Percentiles rank a stretch among this genome's conserved stretches.
Conservation (phyloP, 2,797 vertebrate species). For the Carapus acus region DNA sequence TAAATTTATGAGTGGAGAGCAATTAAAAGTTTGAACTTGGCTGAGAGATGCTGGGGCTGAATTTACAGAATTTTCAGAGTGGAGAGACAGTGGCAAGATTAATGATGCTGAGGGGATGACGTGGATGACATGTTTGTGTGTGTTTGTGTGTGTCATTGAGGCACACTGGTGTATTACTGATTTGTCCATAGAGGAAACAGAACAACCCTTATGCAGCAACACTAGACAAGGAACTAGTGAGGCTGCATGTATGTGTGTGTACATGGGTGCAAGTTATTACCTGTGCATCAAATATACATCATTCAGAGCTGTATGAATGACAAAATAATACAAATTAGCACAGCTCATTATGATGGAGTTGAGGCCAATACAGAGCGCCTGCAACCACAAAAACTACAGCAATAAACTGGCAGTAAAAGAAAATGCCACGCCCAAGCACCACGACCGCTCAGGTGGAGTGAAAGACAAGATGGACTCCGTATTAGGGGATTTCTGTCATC, state of each 20-base stretch:
- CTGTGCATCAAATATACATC: constrained; percentile 36
- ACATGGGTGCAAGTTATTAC: constrained; percentile 20
- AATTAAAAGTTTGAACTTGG: constrained; percentile 63
- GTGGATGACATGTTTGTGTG: constrained; percentile 41
- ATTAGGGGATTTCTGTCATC: constrained; percentile 55
- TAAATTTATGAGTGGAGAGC: constrained; percentile 58
- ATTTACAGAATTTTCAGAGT: constrained; percentile 51
- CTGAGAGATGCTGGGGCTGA: constrained; percentile 48
- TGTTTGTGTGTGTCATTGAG: constrained; percentile 2
- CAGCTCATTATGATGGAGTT: constrained; percentile 39
- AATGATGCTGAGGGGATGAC: constrained; percentile 65
- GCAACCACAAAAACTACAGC: constrained; percentile 46
- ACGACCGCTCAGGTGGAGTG: constrained; percentile 34
- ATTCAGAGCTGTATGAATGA: constrained; percentile 35
- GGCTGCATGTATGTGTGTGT: background rate
- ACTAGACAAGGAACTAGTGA: constrained; percentile 18
- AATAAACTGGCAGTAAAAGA: constrained; percentile 17
- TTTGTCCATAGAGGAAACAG: constrained; percentile 56
- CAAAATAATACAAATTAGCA: constrained; percentile 59
- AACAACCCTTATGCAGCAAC: constrained; percentile 50
- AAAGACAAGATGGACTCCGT: constrained; percentile 33
- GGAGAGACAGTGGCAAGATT: constrained; percentile 59
- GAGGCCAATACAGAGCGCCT: constrained; percentile 43
- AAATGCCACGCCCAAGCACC: constrained; percentile 43
- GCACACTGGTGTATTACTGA: constrained; percentile 65